Evolutionary conservation across 2,888 invertebrate genomes (phyloP), one percentile per base, ranked within the genome.

Genomic region (Ypsolopha scabrella): DNA sequence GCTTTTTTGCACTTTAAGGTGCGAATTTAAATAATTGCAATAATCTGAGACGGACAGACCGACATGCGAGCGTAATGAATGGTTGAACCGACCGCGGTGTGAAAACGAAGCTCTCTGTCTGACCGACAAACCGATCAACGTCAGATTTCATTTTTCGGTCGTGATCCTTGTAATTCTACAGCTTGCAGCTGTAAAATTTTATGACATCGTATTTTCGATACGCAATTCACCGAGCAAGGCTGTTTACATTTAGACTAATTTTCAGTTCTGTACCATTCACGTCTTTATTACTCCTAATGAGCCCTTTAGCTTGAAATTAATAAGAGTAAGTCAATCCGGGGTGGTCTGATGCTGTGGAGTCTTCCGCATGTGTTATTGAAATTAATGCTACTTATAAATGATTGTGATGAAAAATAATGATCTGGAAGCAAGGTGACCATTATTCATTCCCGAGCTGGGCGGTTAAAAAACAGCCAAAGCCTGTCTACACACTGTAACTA

Each of bases 21-120:
- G 86, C 83, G 85, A 86, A 85, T 86, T 85, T 86, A 85, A 86
- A 86, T 85, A 85, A 86, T 86, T 85, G 85, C 83, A 85, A 85
- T 85, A 83, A 85, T 85, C 77, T 85, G 76, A 68, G 58, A 60
- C 56, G 65, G 72, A 70, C 70, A 65, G 73, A 74, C 68, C 67
- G 75, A 80, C 85, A 85, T 80, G 85, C 82, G 66, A 82, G 72
- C 69, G 73, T 85, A 83, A 86, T 85, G 78, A 80, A 67, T 65
- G 78, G 80, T 67, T 71, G 67, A 63, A 60, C 59, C 37, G 37
- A 36, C 11, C 33, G 41, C 14, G 62, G 64, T 57, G 69, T 65
- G 78, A 77, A 77, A 80, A 80, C 66, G 81, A 78, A 24, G 11
- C 46, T 43, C 43, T 13, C 24, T 24, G 24, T 13, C 11, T 8